Evolutionary conservation across 1,140 invertebrate species (phyloP), one percentile per base, ranked within the genome.

Genomic region (Panagrolaimus sp.): DNA sequence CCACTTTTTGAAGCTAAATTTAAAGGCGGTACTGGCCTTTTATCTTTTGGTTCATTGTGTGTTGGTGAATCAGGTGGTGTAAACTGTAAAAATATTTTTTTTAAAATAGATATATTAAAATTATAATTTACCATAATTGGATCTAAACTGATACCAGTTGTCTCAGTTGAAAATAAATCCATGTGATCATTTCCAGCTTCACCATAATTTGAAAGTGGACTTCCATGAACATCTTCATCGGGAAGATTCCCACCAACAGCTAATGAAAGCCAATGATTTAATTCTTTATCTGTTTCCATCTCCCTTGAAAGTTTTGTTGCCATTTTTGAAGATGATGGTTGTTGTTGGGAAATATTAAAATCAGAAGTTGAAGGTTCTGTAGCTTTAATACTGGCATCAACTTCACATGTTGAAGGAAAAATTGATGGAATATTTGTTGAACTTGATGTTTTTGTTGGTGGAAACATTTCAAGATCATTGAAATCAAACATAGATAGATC

Each of bases 251-350:
- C 51, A 2, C 51, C 51, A 11, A 57, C 51, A 13, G 51, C 51
- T 57, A 57, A 57, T n/a, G 51, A 57, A 1, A 57, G 27, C 51
- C 51, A 57, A 20, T 57, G 51, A 57, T 57, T 57, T 9, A 57
- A 27, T 16, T 57, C 51, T 57, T 57, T 57, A 4, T 57, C 51
- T 8, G 51, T 25, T 25, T 57, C 51, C 51, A 57, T 57, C 8
- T 57, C 51, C 11, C 51, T 20, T 38, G 31, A 38, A 38, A 38
- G 31, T 38, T 38, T 38, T 38, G 31, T 38, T 38, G 31, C 2
- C 20, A 25, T 57, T 20, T 57, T 57, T 25, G 51, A 27, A 9
- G 51, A 27, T 20, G 51, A 27, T 25, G 51, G n/a, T 16, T 57
- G 51, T 5, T 20, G 51, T 11, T 14, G 51, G 1, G 51, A 16